Percentiles rank a stretch among this genome's conserved stretches.
Evolutionary conservation across 2,888 invertebrate genomes (phyloP).

Genomic region (Tuberolachnus salignus): DNA sequence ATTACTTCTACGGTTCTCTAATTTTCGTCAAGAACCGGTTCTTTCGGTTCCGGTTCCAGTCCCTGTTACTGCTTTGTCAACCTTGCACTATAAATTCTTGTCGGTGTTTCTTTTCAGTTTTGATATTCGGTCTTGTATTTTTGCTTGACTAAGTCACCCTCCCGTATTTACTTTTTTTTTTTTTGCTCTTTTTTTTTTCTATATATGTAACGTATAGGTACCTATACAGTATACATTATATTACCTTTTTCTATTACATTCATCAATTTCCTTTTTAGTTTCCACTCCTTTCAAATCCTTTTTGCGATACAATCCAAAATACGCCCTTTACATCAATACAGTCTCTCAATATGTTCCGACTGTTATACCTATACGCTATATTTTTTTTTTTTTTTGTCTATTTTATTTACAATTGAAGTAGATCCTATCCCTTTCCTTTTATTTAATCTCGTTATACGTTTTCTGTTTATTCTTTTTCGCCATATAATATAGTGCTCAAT

Average conservation of each 20-base stretch:
- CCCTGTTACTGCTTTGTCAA: background rate
- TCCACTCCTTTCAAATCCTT: conserved; percentile 21
- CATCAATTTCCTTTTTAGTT: conserved; percentile 34
- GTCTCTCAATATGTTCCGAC: conserved; percentile 15
- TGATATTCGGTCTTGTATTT: background rate
- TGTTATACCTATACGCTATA: background rate
- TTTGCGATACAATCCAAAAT: conserved; percentile 14
- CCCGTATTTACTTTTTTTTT: background rate
- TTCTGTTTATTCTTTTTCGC: conserved; percentile 7
- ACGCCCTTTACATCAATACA: background rate
- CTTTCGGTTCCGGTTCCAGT: too few relatives aligned
- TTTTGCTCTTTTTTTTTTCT: too few relatives aligned
- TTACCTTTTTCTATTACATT: conserved; percentile 30
- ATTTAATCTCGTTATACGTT: conserved; percentile 24
- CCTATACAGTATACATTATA: background rate
- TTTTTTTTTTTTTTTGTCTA: conserved; percentile 18
- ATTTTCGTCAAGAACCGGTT: too few relatives aligned
- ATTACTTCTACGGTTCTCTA: too few relatives aligned
- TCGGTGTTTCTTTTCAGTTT: conserved; percentile 15
- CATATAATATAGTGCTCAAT: background rate
- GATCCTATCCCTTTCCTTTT: conserved; percentile 18
- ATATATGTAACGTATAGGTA: background rate
- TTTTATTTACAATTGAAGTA: conserved; percentile 27
- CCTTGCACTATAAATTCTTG: background rate
- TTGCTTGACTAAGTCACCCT: conserved; percentile 18